Percentiles rank a stretch among this genome's conserved stretches.
Conservation (phyloP, 2,797 vertebrate genomes). For the Lemur catta region DNA sequence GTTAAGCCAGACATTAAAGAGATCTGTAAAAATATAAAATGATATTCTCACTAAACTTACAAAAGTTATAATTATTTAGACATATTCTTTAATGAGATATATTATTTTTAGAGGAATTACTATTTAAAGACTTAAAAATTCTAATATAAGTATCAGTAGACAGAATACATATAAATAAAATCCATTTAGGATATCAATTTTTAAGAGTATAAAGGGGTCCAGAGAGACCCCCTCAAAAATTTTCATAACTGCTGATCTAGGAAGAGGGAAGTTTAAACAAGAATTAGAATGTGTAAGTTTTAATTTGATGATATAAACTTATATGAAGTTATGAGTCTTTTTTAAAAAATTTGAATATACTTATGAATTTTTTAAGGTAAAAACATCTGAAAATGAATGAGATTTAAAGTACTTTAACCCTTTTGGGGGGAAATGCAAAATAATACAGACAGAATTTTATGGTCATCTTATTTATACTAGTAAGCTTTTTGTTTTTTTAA, state of each 20-base stretch:
- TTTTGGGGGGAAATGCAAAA: background rate
- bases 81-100: background rate
- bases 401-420: slow-evolving; percentile 4
- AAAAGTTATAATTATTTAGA: background rate
- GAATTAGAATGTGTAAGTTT: background rate
- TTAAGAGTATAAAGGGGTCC: background rate
- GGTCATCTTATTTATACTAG: background rate
- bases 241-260: background rate
- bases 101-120: background rate
- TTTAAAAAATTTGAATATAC: background rate
- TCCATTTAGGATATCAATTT: background rate
- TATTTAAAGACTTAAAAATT: background rate
- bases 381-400: slow-evolving; percentile 5
- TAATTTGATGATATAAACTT: background rate
- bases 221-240: background rate
- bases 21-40: slow-evolving; percentile 7
- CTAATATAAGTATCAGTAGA: background rate
- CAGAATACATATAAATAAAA: slow-evolving; percentile 5
- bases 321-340: background rate
- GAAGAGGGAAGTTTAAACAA: slow-evolving; percentile 11
- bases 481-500: background rate
- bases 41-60: background rate
- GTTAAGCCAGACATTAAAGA: background rate
- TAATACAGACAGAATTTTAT: background rate
- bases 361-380: background rate